These are phyloP conservation scores for Cosmopolites sordidus DNA, from an alignment of 2,888 invertebrate species.

Conservation along the genomic window DNA sequence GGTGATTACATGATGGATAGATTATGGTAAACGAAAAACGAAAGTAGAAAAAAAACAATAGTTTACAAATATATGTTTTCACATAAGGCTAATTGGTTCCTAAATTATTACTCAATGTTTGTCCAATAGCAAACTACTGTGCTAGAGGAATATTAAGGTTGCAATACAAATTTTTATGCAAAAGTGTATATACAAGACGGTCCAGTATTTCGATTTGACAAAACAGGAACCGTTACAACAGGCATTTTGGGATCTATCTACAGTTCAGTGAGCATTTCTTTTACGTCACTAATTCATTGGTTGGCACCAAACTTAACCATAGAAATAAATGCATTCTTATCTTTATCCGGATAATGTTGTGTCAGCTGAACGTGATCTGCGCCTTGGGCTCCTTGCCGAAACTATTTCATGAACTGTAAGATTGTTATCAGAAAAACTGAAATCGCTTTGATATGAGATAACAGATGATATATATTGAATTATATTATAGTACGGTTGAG, in stretches of 20 bases:
- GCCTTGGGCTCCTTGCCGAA: too few species aligned
- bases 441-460: too few species aligned
- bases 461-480: too few species aligned
- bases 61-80: neutral
- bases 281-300: conserved; percentile 39
- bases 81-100: conserved; percentile 6
- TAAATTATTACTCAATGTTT: conserved; percentile 17
- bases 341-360: too few species aligned
- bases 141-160: conserved; percentile 28
- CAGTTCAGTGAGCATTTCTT: conserved; percentile 43
- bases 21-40: too few species aligned
- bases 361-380: too few species aligned
- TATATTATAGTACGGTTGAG: too few species aligned
- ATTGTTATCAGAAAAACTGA: too few species aligned
- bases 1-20: too few species aligned
- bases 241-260: conserved; percentile 38
- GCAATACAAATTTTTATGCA: conserved; percentile 31
- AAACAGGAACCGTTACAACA: conserved; percentile 31
- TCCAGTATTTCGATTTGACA: conserved; percentile 9
- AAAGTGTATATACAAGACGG: conserved; percentile 34
- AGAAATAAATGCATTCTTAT: conserved; percentile 25
- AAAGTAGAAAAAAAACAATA: neutral
- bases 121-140: conserved; percentile 19
- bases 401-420: too few species aligned
- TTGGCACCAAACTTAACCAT: conserved; percentile 40